A percentile compares a stretch with the other conserved stretches of the same genome.
phyloP scores from a whole-genome alignment of 2,113 vertebrate species.

The Pseudopodoces humilis region DNA sequence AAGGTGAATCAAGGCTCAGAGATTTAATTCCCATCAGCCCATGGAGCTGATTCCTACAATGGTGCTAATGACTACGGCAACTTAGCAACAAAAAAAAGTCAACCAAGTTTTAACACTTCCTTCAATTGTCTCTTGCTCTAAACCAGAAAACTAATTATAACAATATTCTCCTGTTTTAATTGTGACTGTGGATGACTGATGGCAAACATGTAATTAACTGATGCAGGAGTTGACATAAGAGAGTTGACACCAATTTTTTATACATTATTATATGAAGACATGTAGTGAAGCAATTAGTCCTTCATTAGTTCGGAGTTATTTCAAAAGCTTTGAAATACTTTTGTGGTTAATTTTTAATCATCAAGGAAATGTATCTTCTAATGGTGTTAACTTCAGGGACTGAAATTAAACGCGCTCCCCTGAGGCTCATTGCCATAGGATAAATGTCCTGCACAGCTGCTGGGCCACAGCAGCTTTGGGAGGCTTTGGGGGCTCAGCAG shows the following conservation, averaged over 20 bases:
- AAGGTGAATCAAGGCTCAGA: neutral
- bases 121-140: constrained; percentile 66
- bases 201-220: constrained; percentile 76
- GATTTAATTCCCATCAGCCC: neutral
- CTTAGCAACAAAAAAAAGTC: constrained; percentile 1
- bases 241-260: constrained; percentile 61
- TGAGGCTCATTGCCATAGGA: neutral
- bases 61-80: constrained; percentile 41
- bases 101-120: constrained; percentile 52
- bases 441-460: neutral
- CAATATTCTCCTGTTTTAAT: constrained; percentile 74
- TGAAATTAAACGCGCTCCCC: constrained; percentile 26
- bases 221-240: constrained; percentile 72
- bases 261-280: constrained; percentile 72
- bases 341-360: constrained; percentile 74
- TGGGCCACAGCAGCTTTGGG: neutral
- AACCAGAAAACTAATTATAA: constrained; percentile 72
- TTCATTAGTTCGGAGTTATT: constrained; percentile 75
- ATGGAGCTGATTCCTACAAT: constrained; percentile 37
- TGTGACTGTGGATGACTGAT: constrained; percentile 66
- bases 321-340: constrained; percentile 74
- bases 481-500: neutral
- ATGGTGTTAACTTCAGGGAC: constrained; percentile 44
- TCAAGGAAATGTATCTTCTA: constrained; percentile 66
- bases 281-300: constrained; percentile 75